Base-by-base conservation (phyloP, 2,888 invertebrate species). In the Portevinia maculata region DNA sequence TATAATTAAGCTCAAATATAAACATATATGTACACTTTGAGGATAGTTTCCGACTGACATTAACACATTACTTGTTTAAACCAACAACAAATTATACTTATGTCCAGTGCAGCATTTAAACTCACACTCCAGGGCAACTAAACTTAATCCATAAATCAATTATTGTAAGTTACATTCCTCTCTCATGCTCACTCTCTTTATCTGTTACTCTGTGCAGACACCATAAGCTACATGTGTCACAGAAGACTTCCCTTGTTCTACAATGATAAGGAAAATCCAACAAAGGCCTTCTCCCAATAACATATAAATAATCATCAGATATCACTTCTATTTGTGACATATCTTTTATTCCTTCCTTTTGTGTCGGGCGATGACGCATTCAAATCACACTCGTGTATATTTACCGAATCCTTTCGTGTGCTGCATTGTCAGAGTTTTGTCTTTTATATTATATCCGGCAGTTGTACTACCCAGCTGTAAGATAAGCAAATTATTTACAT, bases 401-500 rank as follows among this genome's bases (percentile, higher is more conserved):
- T 13, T 4, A 8, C 6, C 19, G 11, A 13, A 17, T n/a, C 32
- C 32, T 9, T 3, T 2, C 5, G 17, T 70, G n/a, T 44, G 15
- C 21, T 28, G 24, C 21, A 21, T 17, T 53, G 30, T 52, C 32
- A 48, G 28, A 19, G 46, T 30, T 64, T 57, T 55, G 74, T 67
- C 55, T 17, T 24, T 57, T 46, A 67, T 41, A 65, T 67, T 59
- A 75, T 75, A 59, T 67, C 74, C 59, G 59, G 52, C 59, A 67
- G 67, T 75, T 75, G 67, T 67, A 34, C 59, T 28, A 28, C 28
- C 15, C 28, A 28, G 48, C 34, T 46, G 50, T 41, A 32, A n/a
- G 62, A 69, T 76, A 69, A 69, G 60, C 69, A 69, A 75, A 69
- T 62, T 76, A 69, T 69, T 60, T 53, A 69, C 60, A 76, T 24